Percentiles rank a stretch among this genome's conserved stretches.
phyloP scores from a whole-genome alignment of 1,140 invertebrate species.

The Pseudomyrmex concolor region DNA sequence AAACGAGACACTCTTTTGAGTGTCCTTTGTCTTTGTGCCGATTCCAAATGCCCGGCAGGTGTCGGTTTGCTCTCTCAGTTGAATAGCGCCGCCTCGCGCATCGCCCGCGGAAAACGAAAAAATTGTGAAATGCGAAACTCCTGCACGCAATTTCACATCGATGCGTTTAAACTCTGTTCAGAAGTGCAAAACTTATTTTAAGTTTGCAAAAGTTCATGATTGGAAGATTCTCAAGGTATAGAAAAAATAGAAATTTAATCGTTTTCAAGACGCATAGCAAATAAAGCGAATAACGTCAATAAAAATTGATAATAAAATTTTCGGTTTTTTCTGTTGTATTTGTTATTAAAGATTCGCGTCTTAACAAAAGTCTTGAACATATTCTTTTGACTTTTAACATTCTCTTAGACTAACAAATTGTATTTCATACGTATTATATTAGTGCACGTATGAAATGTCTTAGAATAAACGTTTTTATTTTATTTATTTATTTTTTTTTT shows the following conservation, averaged over 20 bases:
- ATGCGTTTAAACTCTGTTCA: not conserved
- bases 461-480: not conserved
- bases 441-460: not conserved
- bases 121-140: not conserved
- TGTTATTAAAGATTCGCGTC: not conserved
- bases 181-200: not conserved
- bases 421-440: no score
- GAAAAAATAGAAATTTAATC: not conserved
- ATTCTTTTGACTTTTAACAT: conserved; percentile 77
- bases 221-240: not conserved
- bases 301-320: not conserved
- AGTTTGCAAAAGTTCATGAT: not conserved
- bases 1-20: conserved; percentile 57
- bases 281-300: no score
- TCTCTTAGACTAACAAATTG: conserved; percentile 74
- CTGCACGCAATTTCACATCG: not conserved
- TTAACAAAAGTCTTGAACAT: conserved; percentile 59
- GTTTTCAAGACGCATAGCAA: no score
- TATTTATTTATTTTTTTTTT: no score
- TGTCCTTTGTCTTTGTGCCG: conserved; percentile 45
- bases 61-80: not conserved
- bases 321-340: not conserved
- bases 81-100: not conserved
- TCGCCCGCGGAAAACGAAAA: not conserved
- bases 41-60: not conserved